These are phyloP conservation scores for Hydractinia echinata DNA, from an alignment of 30 jellyfish, hydroid and myxozoan genomes.

Conservation along the genomic window DNA sequence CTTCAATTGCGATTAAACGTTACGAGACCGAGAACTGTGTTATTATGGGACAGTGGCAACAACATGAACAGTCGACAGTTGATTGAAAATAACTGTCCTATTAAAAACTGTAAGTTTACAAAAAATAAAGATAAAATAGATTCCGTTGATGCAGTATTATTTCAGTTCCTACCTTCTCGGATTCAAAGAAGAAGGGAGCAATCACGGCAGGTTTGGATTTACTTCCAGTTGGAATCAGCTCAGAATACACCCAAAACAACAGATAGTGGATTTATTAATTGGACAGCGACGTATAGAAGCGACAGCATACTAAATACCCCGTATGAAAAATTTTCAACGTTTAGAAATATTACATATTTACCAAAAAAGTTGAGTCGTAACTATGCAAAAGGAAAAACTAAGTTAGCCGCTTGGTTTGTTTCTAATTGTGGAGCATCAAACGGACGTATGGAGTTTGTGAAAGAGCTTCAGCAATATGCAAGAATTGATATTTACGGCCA, in stretches of 20 bases:
- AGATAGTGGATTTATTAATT: neutral
- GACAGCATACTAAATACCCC: conserved; percentile 40
- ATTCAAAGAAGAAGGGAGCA: neutral
- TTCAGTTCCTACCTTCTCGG: neutral
- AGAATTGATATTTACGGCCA: conserved; percentile 33
- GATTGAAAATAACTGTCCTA: conserved; percentile 1
- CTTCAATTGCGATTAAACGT: neutral
- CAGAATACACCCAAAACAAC: neutral
- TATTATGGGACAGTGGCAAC: neutral
- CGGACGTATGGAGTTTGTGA: conserved; percentile 28
- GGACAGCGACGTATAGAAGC: conserved; percentile 42
- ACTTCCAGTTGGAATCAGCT: conserved; percentile 19
- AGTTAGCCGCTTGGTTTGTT: conserved; percentile 42
- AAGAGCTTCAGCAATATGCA: conserved; percentile 6
- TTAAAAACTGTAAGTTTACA: neutral
- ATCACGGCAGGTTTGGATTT: neutral
- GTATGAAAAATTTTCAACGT: conserved; percentile 27
- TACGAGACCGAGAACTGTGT: neutral
- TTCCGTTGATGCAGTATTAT: conserved; percentile 6
- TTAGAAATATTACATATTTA: neutral
- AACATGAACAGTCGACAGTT: neutral
- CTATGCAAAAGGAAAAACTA: conserved; percentile 37
- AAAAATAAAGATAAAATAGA: neutral
- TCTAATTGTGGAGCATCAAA: conserved; percentile 35
- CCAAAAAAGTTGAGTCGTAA: neutral